A percentile compares a stretch with the other conserved stretches of the same genome.
Evolutionary conservation across 2,113 vertebrate genomes (phyloP).

Genomic region (Melozone crissalis): DNA sequence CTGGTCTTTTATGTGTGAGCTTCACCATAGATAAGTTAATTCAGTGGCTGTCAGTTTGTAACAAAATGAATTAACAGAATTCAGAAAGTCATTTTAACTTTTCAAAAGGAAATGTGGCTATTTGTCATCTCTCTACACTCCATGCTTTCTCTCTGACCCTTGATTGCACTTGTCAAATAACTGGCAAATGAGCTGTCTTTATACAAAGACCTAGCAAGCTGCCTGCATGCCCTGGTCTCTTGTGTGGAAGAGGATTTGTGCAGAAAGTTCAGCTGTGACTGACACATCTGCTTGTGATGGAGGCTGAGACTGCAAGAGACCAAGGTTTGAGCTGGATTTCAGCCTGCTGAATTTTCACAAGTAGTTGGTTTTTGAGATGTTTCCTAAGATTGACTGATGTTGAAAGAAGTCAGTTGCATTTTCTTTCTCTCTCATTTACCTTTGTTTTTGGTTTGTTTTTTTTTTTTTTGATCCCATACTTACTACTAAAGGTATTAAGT

Average conservation of each 20-base stretch:
- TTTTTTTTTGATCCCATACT: accelerated
- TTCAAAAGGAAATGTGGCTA: neutral
- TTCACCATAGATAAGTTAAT: neutral
- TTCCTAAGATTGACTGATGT: neutral
- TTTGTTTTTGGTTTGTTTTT: no score
- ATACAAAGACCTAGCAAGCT: neutral
- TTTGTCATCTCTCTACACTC: neutral
- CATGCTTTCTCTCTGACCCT: neutral
- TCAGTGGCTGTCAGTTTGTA: neutral
- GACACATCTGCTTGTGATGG: neutral
- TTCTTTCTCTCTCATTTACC: neutral
- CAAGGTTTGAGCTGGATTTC: neutral
- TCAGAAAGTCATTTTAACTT: neutral
- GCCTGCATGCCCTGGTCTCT: neutral
- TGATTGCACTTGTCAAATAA: neutral
- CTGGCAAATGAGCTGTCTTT: slow-evolving; percentile 3
- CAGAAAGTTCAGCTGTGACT: neutral
- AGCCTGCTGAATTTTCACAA: neutral
- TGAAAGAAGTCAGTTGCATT: neutral
- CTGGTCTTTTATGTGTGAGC: neutral
- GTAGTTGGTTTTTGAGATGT: neutral
- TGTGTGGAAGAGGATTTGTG: neutral
- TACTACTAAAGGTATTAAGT: neutral
- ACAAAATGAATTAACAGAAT: neutral
- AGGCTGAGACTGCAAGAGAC: neutral